Percentiles rank a stretch among this genome's conserved stretches.
phyloP scores from a whole-genome alignment of 2,797 vertebrate genomes.

The Malurus leucopterus region DNA sequence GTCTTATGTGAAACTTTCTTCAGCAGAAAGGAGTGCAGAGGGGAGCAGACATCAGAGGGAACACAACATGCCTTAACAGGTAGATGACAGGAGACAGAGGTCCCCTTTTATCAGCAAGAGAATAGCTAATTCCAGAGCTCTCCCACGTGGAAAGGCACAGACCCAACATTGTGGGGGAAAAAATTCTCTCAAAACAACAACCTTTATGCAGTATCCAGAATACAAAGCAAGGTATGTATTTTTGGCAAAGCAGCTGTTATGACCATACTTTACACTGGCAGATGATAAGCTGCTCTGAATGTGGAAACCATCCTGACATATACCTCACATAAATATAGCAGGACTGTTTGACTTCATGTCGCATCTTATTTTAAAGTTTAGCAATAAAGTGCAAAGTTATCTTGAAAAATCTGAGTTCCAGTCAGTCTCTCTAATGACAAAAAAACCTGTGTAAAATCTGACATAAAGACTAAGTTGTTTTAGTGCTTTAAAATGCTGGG shows the following conservation, averaged over 20 bases:
- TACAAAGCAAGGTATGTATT: background rate
- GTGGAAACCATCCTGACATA: background rate
- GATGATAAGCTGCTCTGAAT: background rate
- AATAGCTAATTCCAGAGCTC: background rate
- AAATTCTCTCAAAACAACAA: background rate
- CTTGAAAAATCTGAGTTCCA: background rate
- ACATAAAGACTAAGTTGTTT: background rate
- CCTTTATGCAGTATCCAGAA: background rate
- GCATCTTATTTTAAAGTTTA: background rate
- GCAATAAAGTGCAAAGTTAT: background rate
- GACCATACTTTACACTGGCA: background rate
- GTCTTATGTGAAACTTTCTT: background rate
- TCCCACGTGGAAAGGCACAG: background rate
- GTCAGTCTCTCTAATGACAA: background rate
- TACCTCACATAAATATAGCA: background rate
- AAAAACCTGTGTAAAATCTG: background rate
- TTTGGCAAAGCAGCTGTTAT: background rate
- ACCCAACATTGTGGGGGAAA: accelerated
- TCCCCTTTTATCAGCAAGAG: background rate
- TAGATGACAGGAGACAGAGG: background rate
- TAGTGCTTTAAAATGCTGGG: background rate
- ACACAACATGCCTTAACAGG: background rate
- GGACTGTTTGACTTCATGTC: background rate
- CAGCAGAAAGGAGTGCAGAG: background rate
- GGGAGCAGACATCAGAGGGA: background rate